phyloP scores from a whole-genome alignment of 2,888 invertebrate species.

The Apodemia zela region DNA sequence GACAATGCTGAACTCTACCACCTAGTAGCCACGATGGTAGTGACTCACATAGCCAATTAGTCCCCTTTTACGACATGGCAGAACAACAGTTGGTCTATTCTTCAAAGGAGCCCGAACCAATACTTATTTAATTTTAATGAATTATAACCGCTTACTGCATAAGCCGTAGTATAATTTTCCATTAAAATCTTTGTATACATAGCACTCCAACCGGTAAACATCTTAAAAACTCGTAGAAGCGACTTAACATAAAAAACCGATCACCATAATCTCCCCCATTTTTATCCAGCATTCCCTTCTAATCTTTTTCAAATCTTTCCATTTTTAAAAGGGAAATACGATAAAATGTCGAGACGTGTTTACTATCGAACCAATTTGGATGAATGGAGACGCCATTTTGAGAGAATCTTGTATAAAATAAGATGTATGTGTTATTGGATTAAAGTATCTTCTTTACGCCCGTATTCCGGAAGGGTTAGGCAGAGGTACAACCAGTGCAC shows the following conservation, averaged over 20 bases:
- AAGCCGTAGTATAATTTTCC: constrained; percentile 6
- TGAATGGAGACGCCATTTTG: not conserved
- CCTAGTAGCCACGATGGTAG: too few species aligned
- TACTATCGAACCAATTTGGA: not conserved
- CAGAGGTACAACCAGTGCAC: too few species aligned
- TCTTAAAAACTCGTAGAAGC: constrained; percentile 11
- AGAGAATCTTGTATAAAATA: too few species aligned
- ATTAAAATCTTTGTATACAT: constrained; percentile 8
- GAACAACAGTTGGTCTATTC: too few species aligned
- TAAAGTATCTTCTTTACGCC: too few species aligned
- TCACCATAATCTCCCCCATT: constrained; percentile 6
- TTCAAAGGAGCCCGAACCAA: too few species aligned
- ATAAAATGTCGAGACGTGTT: not conserved
- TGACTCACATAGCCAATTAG: too few species aligned
- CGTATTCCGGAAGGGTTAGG: too few species aligned
- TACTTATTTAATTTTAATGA: not conserved
- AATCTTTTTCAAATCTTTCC: constrained; percentile 15
- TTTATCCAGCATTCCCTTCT: constrained; percentile 8
- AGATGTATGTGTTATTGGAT: too few species aligned
- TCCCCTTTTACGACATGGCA: too few species aligned
- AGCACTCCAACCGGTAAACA: constrained; percentile 2
- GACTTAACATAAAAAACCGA: constrained; percentile 5
- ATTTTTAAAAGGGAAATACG: not conserved
- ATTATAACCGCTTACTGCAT: not conserved
- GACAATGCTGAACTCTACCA: too few species aligned